These are phyloP conservation scores for Poecilus cupreus DNA, from an alignment of 2,888 invertebrate genomes.

Conservation along the genomic window DNA sequence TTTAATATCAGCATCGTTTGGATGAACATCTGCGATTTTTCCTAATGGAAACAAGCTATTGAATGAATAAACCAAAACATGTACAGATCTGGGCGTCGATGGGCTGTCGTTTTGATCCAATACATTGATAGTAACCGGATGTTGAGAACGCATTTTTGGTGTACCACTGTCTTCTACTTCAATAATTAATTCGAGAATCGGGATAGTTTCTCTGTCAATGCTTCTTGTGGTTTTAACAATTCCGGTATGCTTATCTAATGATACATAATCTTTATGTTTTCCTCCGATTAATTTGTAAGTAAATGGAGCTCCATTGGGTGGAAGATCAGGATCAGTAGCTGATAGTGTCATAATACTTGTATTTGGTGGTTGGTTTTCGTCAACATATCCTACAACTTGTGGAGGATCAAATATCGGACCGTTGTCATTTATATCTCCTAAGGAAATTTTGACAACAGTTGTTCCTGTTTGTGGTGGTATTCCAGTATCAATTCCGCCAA, in stretches of 20 bases:
- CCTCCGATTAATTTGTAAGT: conserved; percentile 87
- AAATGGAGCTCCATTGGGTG: conserved; percentile 94
- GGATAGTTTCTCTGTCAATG: conserved; percentile 88
- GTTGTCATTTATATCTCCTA: conserved; percentile 95
- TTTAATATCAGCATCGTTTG: conserved; percentile 92
- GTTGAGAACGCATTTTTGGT: conserved; percentile 88
- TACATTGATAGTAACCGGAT: conserved; percentile 84
- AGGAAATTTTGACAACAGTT: conserved; percentile 84
- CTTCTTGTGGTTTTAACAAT: conserved; percentile 85
- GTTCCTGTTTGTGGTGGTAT: conserved; percentile 94
- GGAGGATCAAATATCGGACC: conserved; percentile 87
- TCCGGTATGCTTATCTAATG: conserved; percentile 87
- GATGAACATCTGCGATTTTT: conserved; percentile 93
- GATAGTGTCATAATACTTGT: conserved; percentile 89
- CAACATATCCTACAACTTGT: conserved; percentile 84
- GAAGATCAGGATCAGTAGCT: conserved; percentile 91
- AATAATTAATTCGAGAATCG: conserved; percentile 83
- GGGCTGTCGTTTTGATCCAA: conserved; percentile 94
- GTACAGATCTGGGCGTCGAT: conserved; percentile 87
- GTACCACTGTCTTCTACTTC: conserved; percentile 92
- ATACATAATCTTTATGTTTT: conserved; percentile 84
- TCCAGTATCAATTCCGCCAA: conserved; percentile 93
- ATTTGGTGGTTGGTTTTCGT: conserved; percentile 90
- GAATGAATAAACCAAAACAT: conserved; percentile 85
- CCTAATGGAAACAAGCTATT: conserved; percentile 85